Evolutionary conservation across 2,797 vertebrate genomes (phyloP), one percentile per base, ranked within the genome.

Genomic region (Sphenopsis melanotis): DNA sequence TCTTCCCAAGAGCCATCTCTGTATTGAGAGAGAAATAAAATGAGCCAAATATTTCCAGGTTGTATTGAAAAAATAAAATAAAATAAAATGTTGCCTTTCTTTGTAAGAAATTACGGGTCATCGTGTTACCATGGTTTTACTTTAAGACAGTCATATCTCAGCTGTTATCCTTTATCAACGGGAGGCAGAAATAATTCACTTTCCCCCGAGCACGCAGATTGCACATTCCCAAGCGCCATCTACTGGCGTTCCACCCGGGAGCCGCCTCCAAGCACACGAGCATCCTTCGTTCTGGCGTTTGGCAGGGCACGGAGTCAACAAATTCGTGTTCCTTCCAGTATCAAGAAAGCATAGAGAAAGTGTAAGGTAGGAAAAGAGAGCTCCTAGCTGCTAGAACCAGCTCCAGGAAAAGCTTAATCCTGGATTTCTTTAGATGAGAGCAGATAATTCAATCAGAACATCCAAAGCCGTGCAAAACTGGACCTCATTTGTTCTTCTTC

Each of bases 201-300:
- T 59, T 47, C 42, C 46, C 72, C 29, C 12, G 19, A 15, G 44
- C 3, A 17, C 2, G 20, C 8, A 5, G 20, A 32, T 86, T 18
- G 53, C 18, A 0, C 46, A 24, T 93, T 92, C 92, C 89, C 87
- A 74, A 27, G 49, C 85, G 90, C 95, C 94, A 95, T 55, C 96
- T 96, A 10, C 95, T 27, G 94, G 71, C 14, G 1, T 9, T 65
- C 69, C 30, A 12, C 22, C 49, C 1, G 18, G 17, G 15, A 85
- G 34, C 46, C 12, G 12, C 30, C 47, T 9, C 12, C 23, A 2
- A 1, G 8, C 6, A 0, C 44, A 2, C 23, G 2, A 8, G 17
- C 0, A 10, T 9, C 46, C 29, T 11, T n/a, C 8, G 0, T 30
- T 19, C 47, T 1, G 41, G 21, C 21, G 1, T 29, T 32, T 9